Percentiles rank a stretch among this genome's conserved stretches.
These are phyloP conservation scores for Vollenhovia emeryi DNA, from an alignment of 1,140 invertebrate species.

Conservation along the genomic window DNA sequence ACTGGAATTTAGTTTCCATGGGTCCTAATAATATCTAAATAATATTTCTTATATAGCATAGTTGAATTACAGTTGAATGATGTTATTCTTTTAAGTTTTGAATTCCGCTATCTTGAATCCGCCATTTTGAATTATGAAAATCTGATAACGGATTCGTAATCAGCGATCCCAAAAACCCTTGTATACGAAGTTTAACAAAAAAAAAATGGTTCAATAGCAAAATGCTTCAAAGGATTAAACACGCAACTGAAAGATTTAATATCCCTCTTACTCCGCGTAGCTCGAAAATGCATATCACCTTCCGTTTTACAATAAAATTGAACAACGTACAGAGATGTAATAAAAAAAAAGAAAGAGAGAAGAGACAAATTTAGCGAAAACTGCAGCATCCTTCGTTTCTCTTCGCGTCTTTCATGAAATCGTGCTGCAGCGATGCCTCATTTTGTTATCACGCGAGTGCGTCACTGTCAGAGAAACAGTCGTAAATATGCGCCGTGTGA, in stretches of 20 bases:
- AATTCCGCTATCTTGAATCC: no score
- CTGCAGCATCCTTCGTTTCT: neutral
- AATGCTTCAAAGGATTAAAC: no score
- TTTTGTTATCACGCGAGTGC: conserved; percentile 18
- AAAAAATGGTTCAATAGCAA: no score
- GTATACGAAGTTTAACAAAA: no score
- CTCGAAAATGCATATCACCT: neutral
- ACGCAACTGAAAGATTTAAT: neutral
- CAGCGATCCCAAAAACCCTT: no score
- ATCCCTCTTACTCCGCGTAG: neutral
- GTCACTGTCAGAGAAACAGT: neutral
- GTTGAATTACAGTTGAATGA: no score
- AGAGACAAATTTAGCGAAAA: neutral
- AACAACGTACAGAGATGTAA: neutral
- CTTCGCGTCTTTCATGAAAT: neutral
- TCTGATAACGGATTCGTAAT: no score
- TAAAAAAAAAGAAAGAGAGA: neutral
- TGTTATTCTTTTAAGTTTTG: no score
- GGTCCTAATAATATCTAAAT: no score
- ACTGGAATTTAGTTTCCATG: no score
- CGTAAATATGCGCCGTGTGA: neutral
- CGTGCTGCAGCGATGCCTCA: neutral
- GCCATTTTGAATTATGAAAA: no score
- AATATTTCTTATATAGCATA: no score
- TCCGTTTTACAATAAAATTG: neutral